Evolutionary conservation across 2,888 invertebrate genomes (phyloP), one percentile per base, ranked within the genome.

Genomic region (Crepidodera aurea): DNA sequence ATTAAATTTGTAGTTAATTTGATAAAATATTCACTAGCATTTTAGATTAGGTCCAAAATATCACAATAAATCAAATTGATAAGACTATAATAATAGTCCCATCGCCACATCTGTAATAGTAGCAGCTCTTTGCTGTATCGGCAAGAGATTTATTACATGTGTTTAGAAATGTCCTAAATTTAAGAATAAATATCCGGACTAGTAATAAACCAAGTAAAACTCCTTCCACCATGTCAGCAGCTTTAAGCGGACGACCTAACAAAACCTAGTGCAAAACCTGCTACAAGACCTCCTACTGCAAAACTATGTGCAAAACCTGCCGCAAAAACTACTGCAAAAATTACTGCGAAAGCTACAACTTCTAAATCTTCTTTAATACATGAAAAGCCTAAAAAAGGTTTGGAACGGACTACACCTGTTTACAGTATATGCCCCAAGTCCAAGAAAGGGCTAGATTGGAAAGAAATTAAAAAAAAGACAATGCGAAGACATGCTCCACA

Each of bases 401-500:
- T n/a, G n/a, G n/a, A n/a, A n/a, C n/a, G n/a, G n/a, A n/a, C n/a
- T n/a, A n/a, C n/a, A n/a, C n/a, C n/a, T n/a, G n/a, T n/a, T n/a
- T n/a, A n/a, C n/a, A n/a, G n/a, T n/a, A n/a, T n/a, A n/a, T n/a
- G n/a, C n/a, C n/a, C n/a, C n/a, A n/a, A n/a, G n/a, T n/a, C n/a
- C n/a, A n/a, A n/a, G n/a, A n/a, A n/a, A n/a, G n/a, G 64, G 3
- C 67, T 68, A 44, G 57, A 75, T 42, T 70, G 72, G 64, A 72
- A 75, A 19, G 71, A 72, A 63, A 60, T 75, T 10, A n/a, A 75
- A 73, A 60, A 71, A 74, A 76, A 75, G 61, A 72, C 73, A 4
- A 74, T 74, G 3, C 69, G 78, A 51, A 68, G 79, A 48, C 73
- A 77, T 25, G 73, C 74, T 40, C 79, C 79, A 3, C 67, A 69